Evolutionary conservation across 2,888 invertebrate species (phyloP).

Genomic region (Tuberolachnus salignus): DNA sequence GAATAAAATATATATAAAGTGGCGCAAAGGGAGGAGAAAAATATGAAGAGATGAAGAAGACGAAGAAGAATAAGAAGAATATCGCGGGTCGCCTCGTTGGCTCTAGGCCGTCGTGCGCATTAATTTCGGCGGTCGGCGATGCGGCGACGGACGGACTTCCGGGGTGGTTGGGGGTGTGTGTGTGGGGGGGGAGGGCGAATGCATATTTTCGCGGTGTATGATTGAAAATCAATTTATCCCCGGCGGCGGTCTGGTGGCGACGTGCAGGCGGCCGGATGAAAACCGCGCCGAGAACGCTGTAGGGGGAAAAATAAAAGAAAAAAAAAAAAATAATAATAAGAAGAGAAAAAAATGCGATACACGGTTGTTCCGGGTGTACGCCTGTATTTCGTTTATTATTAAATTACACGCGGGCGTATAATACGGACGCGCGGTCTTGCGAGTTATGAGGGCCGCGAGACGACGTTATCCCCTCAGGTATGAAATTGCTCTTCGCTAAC

Average conservation of each 20-base stretch:
- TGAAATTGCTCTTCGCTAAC: slow-evolving; percentile 29
- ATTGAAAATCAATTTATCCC: slow-evolving; percentile 42
- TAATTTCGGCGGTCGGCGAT: no score
- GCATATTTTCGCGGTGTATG: slow-evolving; percentile 23
- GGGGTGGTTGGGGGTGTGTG: neutral
- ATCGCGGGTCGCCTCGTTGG: no score
- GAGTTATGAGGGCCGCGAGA: neutral
- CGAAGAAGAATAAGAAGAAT: no score
- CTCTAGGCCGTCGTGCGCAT: no score
- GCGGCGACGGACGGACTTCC: no score
- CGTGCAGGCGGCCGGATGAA: neutral
- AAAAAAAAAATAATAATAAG: neutral
- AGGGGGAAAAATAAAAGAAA: neutral
- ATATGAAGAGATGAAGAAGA: no score
- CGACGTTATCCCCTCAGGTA: slow-evolving; percentile 4
- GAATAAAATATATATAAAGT: no score
- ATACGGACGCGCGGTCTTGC: no score
- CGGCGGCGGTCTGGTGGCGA: neutral
- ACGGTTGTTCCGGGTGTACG: no score
- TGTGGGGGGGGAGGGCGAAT: neutral
- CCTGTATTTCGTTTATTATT: slow-evolving; percentile 6
- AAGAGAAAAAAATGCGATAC: no score
- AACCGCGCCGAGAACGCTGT: neutral
- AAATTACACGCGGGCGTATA: no score
- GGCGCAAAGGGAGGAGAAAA: no score